Evolutionary conservation across 2,797 vertebrate species (phyloP).

Genomic region (Limnodromus scolopaceus): DNA sequence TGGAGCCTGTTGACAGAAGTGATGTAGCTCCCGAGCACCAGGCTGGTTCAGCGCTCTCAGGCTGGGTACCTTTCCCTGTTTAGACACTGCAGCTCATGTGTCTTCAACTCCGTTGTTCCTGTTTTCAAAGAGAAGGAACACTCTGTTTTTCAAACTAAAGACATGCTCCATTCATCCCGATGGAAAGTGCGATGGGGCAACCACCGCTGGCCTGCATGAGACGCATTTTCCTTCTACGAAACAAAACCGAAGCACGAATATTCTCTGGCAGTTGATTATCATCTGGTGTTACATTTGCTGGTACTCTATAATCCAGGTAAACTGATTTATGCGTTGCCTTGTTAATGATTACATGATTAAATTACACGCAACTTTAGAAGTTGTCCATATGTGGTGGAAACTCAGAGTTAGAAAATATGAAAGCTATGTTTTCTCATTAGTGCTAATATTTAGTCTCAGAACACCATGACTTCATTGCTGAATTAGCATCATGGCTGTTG

Average conservation of each 20-base stretch:
- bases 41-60: neutral
- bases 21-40: neutral
- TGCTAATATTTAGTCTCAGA: constrained; percentile 9
- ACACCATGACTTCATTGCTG: constrained; percentile 12
- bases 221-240: neutral
- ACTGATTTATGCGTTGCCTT: constrained; percentile 42
- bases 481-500: constrained; percentile 43
- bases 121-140: neutral
- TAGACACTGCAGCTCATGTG: neutral
- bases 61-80: neutral
- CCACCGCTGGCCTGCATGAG: neutral
- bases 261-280: neutral
- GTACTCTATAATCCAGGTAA: neutral
- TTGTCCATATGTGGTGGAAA: neutral
- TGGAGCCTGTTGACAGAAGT: neutral
- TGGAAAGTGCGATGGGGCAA: neutral
- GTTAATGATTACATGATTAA: constrained; percentile 43
- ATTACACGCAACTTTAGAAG: constrained; percentile 34
- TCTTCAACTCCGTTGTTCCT: neutral
- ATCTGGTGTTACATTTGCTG: constrained; percentile 31
- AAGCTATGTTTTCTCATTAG: constrained; percentile 46
- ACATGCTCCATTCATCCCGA: neutral
- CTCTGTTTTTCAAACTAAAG: neutral
- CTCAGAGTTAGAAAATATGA: neutral
- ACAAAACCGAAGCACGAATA: neutral